Conservation (phyloP, 2,113 vertebrate species). For the Cercocebus atys region DNA sequence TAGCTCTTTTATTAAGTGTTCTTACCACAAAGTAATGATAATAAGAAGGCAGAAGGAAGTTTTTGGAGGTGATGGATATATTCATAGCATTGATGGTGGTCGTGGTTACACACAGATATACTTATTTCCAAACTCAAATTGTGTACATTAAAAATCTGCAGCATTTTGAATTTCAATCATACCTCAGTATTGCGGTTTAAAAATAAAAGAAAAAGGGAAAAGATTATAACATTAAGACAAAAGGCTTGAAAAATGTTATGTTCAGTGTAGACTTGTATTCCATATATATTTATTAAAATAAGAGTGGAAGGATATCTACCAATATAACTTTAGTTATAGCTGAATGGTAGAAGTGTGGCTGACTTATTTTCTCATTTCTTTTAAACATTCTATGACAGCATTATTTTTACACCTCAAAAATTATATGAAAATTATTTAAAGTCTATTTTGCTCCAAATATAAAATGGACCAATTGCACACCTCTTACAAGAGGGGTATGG, state of each 20-base stretch:
- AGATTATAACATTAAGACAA: background rate
- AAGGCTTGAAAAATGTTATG: background rate
- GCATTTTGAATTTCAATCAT: background rate
- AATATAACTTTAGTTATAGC: background rate
- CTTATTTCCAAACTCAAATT: background rate
- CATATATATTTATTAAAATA: background rate
- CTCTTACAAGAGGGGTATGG: background rate
- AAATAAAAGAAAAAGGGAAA: background rate
- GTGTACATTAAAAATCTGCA: background rate
- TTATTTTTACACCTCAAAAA: constrained; percentile 22
- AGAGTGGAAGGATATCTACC: background rate
- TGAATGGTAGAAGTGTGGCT: background rate
- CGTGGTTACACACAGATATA: background rate
- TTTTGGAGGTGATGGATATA: background rate
- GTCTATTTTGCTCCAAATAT: background rate
- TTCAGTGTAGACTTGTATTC: background rate
- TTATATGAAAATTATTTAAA: constrained; percentile 37
- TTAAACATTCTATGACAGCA: background rate
- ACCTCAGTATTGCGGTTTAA: background rate
- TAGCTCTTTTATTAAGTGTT: background rate
- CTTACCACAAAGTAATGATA: background rate
- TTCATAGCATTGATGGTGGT: background rate
- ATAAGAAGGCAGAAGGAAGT: background rate
- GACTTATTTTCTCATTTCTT: background rate
- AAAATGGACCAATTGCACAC: background rate